Evolutionary conservation across 2,113 vertebrate genomes (phyloP).

Genomic region (Fregetta grallaria): DNA sequence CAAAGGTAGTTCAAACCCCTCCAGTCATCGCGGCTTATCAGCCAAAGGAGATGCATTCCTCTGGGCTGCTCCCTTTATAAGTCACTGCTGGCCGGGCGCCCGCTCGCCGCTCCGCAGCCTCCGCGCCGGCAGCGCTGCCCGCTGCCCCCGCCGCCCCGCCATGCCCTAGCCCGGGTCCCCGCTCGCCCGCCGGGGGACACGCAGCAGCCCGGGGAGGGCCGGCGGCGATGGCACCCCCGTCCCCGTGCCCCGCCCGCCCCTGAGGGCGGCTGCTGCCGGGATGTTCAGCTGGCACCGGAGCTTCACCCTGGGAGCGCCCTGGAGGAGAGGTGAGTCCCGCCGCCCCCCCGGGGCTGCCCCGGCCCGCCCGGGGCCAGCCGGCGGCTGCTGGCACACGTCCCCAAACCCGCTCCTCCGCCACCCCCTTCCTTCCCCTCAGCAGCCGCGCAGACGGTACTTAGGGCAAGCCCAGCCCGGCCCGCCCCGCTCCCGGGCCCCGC

Average conservation of each 20-base stretch:
- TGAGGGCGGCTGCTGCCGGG: constrained; percentile 25
- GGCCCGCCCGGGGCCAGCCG: no score
- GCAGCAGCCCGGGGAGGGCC: neutral
- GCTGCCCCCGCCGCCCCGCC: neutral
- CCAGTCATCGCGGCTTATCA: constrained; percentile 64
- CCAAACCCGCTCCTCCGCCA: neutral
- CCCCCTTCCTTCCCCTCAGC: neutral
- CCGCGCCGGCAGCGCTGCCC: neutral
- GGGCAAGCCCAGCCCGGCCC: neutral
- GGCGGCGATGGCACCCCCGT: neutral
- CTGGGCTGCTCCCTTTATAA: constrained; percentile 71
- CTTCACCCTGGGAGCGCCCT: constrained; percentile 73
- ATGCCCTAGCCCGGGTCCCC: neutral
- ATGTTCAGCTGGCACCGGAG: constrained; percentile 81
- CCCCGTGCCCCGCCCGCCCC: neutral
- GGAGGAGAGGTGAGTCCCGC: constrained; percentile 78
- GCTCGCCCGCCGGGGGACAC: neutral
- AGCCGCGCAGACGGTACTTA: neutral
- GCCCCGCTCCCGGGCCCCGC: neutral
- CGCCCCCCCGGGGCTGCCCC: neutral
- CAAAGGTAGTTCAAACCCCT: constrained; percentile 58
- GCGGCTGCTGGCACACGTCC: neutral
- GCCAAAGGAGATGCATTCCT: constrained; percentile 71
- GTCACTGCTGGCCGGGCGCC: constrained; percentile 55
- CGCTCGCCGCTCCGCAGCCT: constrained; percentile 16